Evolutionary conservation across 2,113 vertebrate genomes (phyloP), one percentile per base, ranked within the genome.

Genomic region (Romanogobio albipinnatus): DNA sequence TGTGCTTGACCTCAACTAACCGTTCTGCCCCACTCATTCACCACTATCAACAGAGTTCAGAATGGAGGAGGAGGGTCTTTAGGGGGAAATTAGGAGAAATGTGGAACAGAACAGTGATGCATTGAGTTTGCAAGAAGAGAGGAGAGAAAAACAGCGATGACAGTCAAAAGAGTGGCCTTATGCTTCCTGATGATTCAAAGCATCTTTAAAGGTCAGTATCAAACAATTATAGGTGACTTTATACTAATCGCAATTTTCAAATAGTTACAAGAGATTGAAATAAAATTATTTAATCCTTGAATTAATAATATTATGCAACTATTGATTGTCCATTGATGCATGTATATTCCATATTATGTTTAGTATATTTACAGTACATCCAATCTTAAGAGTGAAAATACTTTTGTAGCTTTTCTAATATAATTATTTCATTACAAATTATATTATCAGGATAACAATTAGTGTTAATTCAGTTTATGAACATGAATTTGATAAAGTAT

Each of bases 1-100:
- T 13, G 22, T 49, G 58, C 9, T 51, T 68, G 90, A 90, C 89
- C 88, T 87, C 81, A 78, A 85, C 81, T 90, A 81, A 90, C 53
- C 17, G 53, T 22, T 22, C 53, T 56, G 6, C 53, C 17, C 2
- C 89, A 64, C 71, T 85, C 82, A 83, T 82, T 85, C 74, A 81
- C 26, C 73, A 19, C 56, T 45, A 78, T 83, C 76, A 73, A 43
- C 81, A 24, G 22, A 56, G 17, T 39, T 82, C 81, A 82, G 66
- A 71, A 58, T 39, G 66, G 64, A 82, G 64, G 62, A 82, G 64
- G 81, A 71, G 81, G 66, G n/a, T 29, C 43, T 51, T 47, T 79
- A 68, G 22, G 45, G 62, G 79, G 79, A 81, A 53, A 82, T 33
- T 45, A 76, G 75, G 33, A 82, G 76, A 80, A 74, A 87, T 82